These are phyloP conservation scores for Psittacara wagleri DNA, from an alignment of 2,113 vertebrate genomes.

Conservation along the genomic window DNA sequence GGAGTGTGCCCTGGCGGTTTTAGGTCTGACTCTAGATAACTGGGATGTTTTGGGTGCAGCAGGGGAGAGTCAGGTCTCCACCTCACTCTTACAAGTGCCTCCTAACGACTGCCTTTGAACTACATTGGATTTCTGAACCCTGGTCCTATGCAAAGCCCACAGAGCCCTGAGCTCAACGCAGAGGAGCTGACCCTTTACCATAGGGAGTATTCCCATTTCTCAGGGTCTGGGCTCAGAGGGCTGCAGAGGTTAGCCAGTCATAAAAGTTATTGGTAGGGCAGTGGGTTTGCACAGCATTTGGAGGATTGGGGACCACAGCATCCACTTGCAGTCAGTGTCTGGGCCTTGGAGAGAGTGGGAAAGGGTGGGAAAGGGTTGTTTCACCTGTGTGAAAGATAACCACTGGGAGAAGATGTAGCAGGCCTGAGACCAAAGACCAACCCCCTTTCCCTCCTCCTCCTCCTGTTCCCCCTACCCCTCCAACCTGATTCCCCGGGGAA, in stretches of 20 bases:
- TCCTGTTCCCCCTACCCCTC: fast-evolving
- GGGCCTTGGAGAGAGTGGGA: neutral
- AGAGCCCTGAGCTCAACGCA: neutral
- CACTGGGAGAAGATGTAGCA: neutral
- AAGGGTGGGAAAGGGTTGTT: neutral
- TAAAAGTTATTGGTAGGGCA: neutral
- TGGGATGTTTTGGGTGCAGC: neutral
- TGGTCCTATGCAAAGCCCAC: neutral
- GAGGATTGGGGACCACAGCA: too few relatives aligned
- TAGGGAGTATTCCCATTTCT: neutral
- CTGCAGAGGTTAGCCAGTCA: neutral
- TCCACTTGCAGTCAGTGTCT: neutral
- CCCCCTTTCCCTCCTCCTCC: neutral
- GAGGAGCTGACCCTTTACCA: neutral
- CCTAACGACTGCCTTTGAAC: neutral
- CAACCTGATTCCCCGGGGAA: neutral
- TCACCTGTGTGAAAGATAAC: neutral
- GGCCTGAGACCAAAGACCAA: neutral
- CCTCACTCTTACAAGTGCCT: neutral
- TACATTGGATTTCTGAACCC: neutral
- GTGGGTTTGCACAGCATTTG: neutral
- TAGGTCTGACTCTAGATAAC: neutral
- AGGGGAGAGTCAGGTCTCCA: neutral
- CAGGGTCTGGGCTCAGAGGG: neutral
- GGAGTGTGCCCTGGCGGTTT: neutral